A percentile compares a stretch with the other conserved stretches of the same genome.
These are phyloP conservation scores for Endotricha flammealis DNA, from an alignment of 2,888 invertebrate species.

Conservation along the genomic window DNA sequence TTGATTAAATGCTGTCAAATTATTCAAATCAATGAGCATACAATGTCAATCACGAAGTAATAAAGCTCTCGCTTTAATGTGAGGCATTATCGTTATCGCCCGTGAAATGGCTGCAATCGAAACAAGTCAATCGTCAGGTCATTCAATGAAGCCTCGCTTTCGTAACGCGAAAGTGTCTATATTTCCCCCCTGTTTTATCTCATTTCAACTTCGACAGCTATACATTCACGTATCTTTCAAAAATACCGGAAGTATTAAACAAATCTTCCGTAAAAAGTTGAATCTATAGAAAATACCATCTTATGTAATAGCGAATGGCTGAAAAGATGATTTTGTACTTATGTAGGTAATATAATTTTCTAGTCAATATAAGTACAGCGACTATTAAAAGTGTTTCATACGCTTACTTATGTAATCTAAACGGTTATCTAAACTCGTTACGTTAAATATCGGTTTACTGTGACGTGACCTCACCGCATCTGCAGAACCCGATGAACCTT, in stretches of 20 bases:
- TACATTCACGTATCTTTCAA: slow-evolving; percentile 14
- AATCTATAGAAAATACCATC: slow-evolving; percentile 30
- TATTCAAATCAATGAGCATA: slow-evolving; percentile 22
- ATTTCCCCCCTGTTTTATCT: slow-evolving; percentile 32
- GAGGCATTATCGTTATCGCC: slow-evolving; percentile 40
- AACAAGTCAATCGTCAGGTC: slow-evolving; percentile 50
- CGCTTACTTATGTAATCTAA: too few species aligned
- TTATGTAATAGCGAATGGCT: slow-evolving; percentile 41
- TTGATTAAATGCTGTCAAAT: slow-evolving; percentile 15
- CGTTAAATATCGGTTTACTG: too few species aligned
- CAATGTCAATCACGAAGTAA: slow-evolving; percentile 21
- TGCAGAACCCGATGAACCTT: slow-evolving; percentile 8
- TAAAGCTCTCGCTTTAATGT: slow-evolving; percentile 47
- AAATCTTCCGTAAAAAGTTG: slow-evolving; percentile 35
- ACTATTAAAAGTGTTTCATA: too few species aligned
- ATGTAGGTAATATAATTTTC: too few species aligned
- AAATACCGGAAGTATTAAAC: slow-evolving; percentile 32
- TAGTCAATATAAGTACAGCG: too few species aligned
- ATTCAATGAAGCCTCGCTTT: slow-evolving; percentile 61
- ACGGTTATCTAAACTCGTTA: too few species aligned
- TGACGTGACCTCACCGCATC: too few species aligned
- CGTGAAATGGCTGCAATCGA: slow-evolving; percentile 42
- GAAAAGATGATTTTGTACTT: too few species aligned
- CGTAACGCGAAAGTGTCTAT: slow-evolving; percentile 65
- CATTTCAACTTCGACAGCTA: slow-evolving; percentile 3